Base-by-base conservation (phyloP, 2,113 vertebrate genomes). In the Ranitomeya imitator region DNA sequence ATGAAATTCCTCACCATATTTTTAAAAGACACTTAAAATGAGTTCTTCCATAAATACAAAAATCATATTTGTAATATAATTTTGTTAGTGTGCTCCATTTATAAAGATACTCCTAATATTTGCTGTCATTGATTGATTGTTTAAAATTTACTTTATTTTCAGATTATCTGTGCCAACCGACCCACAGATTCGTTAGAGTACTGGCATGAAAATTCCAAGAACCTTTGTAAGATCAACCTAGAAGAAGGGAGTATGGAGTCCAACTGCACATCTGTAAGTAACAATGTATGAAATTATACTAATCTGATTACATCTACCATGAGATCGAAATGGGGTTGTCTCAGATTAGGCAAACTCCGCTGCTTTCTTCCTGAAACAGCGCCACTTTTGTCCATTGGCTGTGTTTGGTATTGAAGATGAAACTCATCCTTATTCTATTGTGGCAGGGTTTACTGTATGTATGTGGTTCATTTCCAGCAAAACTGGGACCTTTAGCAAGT, bases 131-230 rank as follows among this genome's bases (percentile, higher is more conserved):
- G 6, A 4, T 73, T 76, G 12, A 0, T 16, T 73, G 7, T 37
- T 37, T 37, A 37, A 7, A 31, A 4, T 51, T 1, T 51, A 76
- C 45, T 19, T 89, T 93, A n/a, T 90, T 0, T 93, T 92, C 94
- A 99, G 98, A 96, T 99, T 84, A 94, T 99, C 90, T 96, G 97
- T 94, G 96, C 96, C 86, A 97, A 96, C 88, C 97, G 96, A 85
- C 90, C 97, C 82, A 94, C 97, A 90, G 97, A 99, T 91, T 98
- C 97, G 11, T 95, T 96, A 4, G 97, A 99, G 90, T 99, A 98
- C 94, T 99, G 98, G 98, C 91, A 97, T 89, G 96, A 95, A 93
- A 99, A 99, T 79, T 95, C 97, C 91, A 97, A 96, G 90, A 93
- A 94, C 9, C 94, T 98, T 90, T 97, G 98, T 93, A 95, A 94